phyloP scores from a whole-genome alignment of 2,888 invertebrate genomes.

The Cephonodes hylas region DNA sequence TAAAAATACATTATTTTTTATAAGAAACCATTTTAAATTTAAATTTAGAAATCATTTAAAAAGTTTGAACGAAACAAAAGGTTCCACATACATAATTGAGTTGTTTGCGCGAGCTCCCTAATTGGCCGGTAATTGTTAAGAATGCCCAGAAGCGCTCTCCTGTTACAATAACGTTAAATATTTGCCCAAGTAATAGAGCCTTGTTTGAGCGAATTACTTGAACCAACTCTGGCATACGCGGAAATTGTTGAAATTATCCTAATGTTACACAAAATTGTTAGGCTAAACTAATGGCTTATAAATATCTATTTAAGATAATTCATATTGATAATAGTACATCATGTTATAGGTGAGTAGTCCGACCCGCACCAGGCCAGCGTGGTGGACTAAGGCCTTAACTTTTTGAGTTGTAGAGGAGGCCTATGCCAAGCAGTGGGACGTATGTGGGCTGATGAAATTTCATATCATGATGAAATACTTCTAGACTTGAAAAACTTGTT shows the following conservation, averaged over 20 bases:
- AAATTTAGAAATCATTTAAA: not conserved
- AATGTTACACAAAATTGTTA: not conserved
- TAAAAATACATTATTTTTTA: too few species aligned
- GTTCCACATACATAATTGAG: not conserved
- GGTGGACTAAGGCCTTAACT: too few species aligned
- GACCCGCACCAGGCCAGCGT: too few species aligned
- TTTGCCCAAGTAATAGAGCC: conserved; percentile 54
- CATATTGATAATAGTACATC: too few species aligned
- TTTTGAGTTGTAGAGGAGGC: too few species aligned
- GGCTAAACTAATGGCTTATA: too few species aligned
- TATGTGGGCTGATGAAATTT: too few species aligned
- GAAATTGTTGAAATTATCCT: not conserved
- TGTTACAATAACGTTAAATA: conserved; percentile 63
- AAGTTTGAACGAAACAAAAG: not conserved
- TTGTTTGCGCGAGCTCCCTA: conserved; percentile 18
- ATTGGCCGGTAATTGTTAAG: conserved; percentile 43
- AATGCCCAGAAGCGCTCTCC: conserved; percentile 38
- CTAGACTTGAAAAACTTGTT: too few species aligned
- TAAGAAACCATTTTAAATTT: not conserved
- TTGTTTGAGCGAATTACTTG: conserved; percentile 60
- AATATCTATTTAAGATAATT: too few species aligned
- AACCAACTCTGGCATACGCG: conserved; percentile 18
- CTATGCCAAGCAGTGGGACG: too few species aligned
- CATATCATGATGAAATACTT: too few species aligned
- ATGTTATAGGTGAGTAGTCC: too few species aligned